These are phyloP conservation scores for Perodicticus potto DNA, from an alignment of 2,797 vertebrate species.

Conservation along the genomic window DNA sequence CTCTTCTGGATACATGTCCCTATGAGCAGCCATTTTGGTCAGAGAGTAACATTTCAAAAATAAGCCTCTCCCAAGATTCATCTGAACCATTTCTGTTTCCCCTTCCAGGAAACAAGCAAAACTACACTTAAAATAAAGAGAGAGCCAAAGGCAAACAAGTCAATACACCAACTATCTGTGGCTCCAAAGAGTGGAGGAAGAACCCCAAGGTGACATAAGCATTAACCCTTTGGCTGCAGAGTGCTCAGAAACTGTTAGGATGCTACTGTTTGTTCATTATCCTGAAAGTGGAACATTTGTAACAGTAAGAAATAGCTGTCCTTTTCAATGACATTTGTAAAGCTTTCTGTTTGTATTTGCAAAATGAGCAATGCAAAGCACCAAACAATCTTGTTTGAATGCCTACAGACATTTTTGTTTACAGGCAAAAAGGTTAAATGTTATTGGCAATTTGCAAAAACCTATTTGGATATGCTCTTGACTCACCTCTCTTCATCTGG, in stretches of 20 bases:
- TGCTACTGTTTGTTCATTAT: too few relatives aligned
- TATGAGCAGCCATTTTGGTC: background rate
- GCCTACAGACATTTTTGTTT: too few relatives aligned
- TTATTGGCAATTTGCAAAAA: background rate
- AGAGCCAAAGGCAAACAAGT: conserved; percentile 39
- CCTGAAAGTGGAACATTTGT: too few relatives aligned
- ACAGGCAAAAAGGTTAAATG: background rate
- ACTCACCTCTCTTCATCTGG: background rate
- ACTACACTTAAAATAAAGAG: background rate
- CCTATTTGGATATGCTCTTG: background rate
- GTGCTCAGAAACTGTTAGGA: too few relatives aligned
- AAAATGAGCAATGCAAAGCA: too few relatives aligned
- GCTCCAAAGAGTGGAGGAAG: background rate
- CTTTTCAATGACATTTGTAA: too few relatives aligned
- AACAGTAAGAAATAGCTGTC: too few relatives aligned
- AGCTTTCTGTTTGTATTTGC: too few relatives aligned
- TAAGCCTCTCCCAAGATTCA: background rate
- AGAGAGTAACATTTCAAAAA: background rate
- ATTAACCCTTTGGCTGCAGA: background rate
- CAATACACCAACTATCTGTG: background rate
- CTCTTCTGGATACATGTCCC: background rate
- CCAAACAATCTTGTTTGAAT: background rate
- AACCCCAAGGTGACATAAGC: background rate
- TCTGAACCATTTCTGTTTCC: background rate
- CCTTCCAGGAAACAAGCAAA: background rate